A percentile compares a stretch with the other conserved stretches of the same genome.
Evolutionary conservation across 2,797 vertebrate genomes (phyloP).

Genomic region (Tarsius wallacei): DNA sequence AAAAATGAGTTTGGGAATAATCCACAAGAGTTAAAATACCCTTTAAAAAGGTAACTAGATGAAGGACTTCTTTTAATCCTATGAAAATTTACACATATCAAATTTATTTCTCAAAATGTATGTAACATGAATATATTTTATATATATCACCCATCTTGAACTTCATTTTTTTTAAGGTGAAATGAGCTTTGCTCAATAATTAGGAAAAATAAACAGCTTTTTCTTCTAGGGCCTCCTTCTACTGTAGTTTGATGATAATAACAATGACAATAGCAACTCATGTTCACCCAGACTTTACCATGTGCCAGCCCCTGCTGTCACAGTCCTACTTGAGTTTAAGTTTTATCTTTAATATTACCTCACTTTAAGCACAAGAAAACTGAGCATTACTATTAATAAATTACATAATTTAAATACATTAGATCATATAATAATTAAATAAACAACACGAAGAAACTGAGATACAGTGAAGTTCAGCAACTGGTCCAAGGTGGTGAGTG

Average conservation of each 20-base stretch:
- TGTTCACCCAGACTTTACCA: background rate
- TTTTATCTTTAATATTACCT: background rate
- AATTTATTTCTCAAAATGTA: background rate
- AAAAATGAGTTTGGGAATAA: constrained; percentile 7
- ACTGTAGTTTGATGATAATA: background rate
- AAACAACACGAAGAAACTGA: background rate
- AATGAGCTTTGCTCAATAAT: background rate
- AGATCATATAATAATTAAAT: too few species aligned
- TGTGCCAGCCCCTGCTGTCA: background rate
- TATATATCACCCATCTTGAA: background rate
- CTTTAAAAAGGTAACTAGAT: constrained; percentile 9
- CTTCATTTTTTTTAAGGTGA: background rate
- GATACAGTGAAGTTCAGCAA: background rate
- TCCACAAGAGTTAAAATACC: background rate
- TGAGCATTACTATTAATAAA: background rate
- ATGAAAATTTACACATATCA: background rate
- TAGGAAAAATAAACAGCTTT: background rate
- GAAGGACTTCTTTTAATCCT: background rate
- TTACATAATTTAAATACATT: too few species aligned
- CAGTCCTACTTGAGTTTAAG: background rate
- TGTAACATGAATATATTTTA: background rate
- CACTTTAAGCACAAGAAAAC: constrained; percentile 16
- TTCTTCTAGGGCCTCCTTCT: background rate
- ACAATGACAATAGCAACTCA: background rate
- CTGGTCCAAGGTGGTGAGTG: background rate